These are phyloP conservation scores for Pharmacophagus antenor DNA, from an alignment of 2,888 invertebrate species.

Conservation along the genomic window DNA sequence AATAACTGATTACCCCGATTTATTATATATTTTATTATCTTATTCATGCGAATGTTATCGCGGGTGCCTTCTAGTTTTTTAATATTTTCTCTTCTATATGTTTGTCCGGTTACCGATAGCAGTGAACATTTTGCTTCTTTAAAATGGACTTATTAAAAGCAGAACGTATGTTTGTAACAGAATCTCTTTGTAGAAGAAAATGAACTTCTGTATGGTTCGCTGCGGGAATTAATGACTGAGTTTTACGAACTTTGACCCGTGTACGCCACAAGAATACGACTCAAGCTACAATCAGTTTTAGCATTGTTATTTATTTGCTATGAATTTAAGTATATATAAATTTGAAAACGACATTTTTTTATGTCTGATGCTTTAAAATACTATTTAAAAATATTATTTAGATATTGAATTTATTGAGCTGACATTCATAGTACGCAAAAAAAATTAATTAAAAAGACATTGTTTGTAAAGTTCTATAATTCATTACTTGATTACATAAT, in stretches of 20 bases:
- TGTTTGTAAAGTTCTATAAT: too few relatives aligned
- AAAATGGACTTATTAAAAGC: slow-evolving; percentile 1
- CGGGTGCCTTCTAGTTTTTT: background rate
- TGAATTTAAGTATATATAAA: background rate
- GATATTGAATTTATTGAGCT: too few relatives aligned
- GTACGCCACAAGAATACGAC: background rate
- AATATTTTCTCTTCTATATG: background rate
- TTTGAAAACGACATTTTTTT: too few relatives aligned
- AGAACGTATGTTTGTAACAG: slow-evolving; percentile 10
- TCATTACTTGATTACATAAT: too few relatives aligned
- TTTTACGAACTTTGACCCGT: slow-evolving; percentile 2
- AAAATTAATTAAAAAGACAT: too few relatives aligned
- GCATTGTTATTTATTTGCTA: background rate
- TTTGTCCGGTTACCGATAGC: background rate
- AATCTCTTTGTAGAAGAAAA: slow-evolving; percentile 17
- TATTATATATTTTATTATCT: too few relatives aligned
- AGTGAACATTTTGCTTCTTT: background rate
- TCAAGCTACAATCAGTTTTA: background rate
- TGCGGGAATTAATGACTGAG: slow-evolving; percentile 13
- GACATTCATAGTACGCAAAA: too few relatives aligned
- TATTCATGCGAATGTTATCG: too few relatives aligned
- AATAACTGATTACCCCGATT: too few relatives aligned
- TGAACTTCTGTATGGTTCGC: slow-evolving; percentile 10
- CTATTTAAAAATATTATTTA: too few relatives aligned
- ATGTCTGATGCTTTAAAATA: too few relatives aligned